Conservation (phyloP, 2,113 vertebrate species). For the Charina bottae region DNA sequence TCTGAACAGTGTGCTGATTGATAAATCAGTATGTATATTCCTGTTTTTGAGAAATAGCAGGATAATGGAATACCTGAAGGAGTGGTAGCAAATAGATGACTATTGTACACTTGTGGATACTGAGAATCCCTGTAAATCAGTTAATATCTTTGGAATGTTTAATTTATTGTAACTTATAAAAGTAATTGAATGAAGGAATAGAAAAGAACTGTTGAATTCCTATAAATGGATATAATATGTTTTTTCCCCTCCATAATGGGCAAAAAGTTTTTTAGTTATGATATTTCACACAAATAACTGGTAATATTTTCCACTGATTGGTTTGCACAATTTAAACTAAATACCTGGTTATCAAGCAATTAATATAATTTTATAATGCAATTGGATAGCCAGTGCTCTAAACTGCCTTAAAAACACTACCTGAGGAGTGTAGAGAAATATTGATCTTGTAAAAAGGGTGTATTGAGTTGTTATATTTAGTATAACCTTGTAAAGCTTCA, state of each 20-base stretch:
- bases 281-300: constrained; percentile 70
- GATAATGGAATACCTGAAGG: constrained; percentile 32
- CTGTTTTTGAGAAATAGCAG: constrained; percentile 46
- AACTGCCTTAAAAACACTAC: constrained; percentile 64
- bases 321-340: constrained; percentile 79
- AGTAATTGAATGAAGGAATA: constrained; percentile 78
- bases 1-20: constrained; percentile 10
- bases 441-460: constrained; percentile 82
- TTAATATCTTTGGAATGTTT: constrained; percentile 68
- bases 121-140: constrained; percentile 60
- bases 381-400: constrained; percentile 63
- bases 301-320: constrained; percentile 75
- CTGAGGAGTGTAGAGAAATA: constrained; percentile 66
- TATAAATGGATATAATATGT: constrained; percentile 43
- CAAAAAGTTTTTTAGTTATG: constrained; percentile 60
- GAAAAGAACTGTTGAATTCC: constrained; percentile 60
- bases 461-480: constrained; percentile 78
- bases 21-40: not conserved
- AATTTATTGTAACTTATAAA: constrained; percentile 82
- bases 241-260: constrained; percentile 56
- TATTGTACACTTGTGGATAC: constrained; percentile 53
- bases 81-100: constrained; percentile 40
- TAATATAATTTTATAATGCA: constrained; percentile 73
- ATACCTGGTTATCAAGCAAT: constrained; percentile 71
- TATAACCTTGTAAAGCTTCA: constrained; percentile 82